Percentiles rank a stretch among this genome's conserved stretches.
Conservation (phyloP, 2,113 vertebrate species). For the Carettochelys insculpta region DNA sequence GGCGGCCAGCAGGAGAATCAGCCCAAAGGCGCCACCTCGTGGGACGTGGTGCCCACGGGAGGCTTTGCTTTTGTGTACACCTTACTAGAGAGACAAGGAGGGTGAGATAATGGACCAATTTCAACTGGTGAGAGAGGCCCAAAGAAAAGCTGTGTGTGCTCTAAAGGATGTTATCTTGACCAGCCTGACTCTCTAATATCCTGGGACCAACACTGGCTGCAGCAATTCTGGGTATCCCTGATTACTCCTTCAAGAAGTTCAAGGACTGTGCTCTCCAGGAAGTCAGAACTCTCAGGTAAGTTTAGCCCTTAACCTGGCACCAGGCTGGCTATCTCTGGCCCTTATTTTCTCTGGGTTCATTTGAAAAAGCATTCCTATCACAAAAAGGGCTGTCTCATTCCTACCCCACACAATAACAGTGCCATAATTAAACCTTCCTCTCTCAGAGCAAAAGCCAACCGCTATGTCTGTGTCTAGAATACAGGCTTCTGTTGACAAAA, state of each 20-base stretch:
- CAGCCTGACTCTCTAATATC: background rate
- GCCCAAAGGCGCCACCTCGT: background rate
- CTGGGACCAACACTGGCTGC: background rate
- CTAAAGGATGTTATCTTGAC: background rate
- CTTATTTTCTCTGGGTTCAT: background rate
- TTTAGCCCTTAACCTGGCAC: background rate
- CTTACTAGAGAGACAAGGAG: background rate
- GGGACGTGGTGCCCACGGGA: background rate
- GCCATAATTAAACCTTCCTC: background rate
- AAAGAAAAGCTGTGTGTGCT: background rate
- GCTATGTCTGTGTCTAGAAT: too few relatives aligned
- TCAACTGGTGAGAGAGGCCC: background rate
- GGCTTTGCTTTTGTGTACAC: background rate
- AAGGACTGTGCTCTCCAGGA: background rate
- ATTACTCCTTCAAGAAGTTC: background rate
- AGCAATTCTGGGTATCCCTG: background rate
- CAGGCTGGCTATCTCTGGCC: background rate
- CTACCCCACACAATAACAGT: too few relatives aligned
- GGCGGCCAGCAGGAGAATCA: background rate
- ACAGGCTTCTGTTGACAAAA: too few relatives aligned
- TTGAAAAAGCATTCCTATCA: background rate
- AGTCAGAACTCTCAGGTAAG: background rate
- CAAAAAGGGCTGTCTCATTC: background rate
- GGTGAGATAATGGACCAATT: background rate
- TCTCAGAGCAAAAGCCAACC: background rate